Conservation (phyloP, 2,797 vertebrate species). For the Nannoperca obscura region DNA sequence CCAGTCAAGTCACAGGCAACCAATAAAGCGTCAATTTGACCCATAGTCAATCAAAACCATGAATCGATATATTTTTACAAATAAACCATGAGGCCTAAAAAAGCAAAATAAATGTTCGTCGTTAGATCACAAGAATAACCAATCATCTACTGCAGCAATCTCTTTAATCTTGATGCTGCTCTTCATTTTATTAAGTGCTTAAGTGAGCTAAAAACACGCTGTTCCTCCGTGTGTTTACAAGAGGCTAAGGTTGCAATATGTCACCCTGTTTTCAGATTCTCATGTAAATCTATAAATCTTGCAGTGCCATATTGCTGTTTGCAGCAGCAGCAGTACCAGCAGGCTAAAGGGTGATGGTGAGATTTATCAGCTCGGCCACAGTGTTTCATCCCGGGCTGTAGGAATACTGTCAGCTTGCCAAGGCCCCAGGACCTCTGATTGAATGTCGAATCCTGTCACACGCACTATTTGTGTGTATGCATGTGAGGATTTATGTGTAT, state of each 20-base stretch:
- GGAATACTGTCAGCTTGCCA: conserved; percentile 54
- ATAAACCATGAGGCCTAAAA: conserved; percentile 28
- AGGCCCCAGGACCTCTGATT: conserved; percentile 37
- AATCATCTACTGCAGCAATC: neutral
- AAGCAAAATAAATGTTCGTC: conserved; percentile 1
- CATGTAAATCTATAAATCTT: conserved; percentile 55
- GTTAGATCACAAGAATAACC: conserved; percentile 11
- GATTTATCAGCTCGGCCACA: conserved; percentile 63
- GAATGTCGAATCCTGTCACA: conserved; percentile 33
- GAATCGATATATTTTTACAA: conserved; percentile 37
- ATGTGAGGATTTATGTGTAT: conserved; percentile 29
- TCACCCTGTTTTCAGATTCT: conserved; percentile 49
- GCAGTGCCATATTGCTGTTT: conserved; percentile 23
- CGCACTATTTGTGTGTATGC: conserved; percentile 11
- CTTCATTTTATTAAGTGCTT: conserved; percentile 53
- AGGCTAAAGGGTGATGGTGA: conserved; percentile 50
- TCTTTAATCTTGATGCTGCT: conserved; percentile 21
- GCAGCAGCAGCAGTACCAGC: conserved; percentile 44
- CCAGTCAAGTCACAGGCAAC: conserved; percentile 39
- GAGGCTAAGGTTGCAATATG: conserved; percentile 42
- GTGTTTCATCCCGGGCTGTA: conserved; percentile 44
- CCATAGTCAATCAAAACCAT: conserved; percentile 16
- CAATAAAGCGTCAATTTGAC: conserved; percentile 42
- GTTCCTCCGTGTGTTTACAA: conserved; percentile 31
- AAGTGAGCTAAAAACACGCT: conserved; percentile 26